Conservation (phyloP, 92 coral and sea anemone genomes). For the Zoanthus gigantus region DNA sequence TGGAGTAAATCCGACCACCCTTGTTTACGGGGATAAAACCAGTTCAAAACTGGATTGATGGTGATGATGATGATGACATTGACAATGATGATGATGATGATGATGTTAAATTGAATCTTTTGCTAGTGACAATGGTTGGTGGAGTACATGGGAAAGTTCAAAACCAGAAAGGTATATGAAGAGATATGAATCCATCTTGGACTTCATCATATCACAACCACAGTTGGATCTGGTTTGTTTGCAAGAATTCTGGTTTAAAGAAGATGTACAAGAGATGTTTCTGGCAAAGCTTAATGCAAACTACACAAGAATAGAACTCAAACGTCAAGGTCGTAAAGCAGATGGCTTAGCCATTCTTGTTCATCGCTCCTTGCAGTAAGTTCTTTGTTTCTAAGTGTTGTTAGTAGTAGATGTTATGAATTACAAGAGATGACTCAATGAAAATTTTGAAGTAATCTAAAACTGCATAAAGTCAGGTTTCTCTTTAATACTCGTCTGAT, state of each 20-base stretch:
- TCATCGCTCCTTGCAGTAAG: conserved; percentile 83
- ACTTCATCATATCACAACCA: conserved; percentile 77
- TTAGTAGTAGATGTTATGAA: no score
- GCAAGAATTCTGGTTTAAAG: conserved; percentile 96
- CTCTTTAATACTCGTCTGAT: no score
- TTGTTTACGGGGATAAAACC: no score
- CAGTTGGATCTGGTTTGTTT: conserved; percentile 81
- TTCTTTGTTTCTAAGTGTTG: not conserved
- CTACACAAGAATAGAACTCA: conserved; percentile 82
- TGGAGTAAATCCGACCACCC: no score
- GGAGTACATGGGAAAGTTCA: conserved; percentile 88
- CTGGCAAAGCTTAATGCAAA: conserved; percentile 77
- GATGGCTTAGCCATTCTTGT: conserved; percentile 96
- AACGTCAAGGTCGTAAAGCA: conserved; percentile 88
- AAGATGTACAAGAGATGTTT: conserved; percentile 86
- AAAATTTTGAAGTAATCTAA: no score
- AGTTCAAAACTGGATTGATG: no score
- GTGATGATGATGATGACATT: no score
- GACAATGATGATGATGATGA: no score
- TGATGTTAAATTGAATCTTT: not conserved
- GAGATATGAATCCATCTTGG: conserved; percentile 76
- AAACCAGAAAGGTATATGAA: conserved; percentile 83
- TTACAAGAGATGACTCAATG: no score
- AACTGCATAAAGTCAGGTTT: no score
- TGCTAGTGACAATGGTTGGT: conserved; percentile 73